These are phyloP conservation scores for Streptopelia turtur DNA, from an alignment of 2,797 vertebrate genomes.

Conservation along the genomic window DNA sequence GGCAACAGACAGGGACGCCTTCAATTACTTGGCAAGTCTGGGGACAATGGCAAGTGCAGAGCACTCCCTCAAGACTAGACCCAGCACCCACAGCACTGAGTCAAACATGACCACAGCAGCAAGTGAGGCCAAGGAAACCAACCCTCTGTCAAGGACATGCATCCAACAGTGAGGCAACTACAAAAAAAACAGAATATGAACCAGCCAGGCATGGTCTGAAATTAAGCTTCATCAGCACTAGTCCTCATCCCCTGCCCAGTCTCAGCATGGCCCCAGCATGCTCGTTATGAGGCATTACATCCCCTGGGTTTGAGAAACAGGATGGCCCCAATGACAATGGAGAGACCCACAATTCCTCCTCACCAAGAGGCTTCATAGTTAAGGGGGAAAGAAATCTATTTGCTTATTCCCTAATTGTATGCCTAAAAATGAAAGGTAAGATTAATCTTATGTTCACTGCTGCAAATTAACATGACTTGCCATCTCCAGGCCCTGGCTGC, in stretches of 20 bases:
- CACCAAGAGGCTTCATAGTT: not conserved
- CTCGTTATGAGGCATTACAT: not conserved
- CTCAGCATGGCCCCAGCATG: not conserved
- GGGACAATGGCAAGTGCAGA: not conserved
- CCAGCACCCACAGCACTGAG: fast-evolving
- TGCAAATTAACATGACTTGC: not conserved
- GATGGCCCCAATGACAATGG: not conserved
- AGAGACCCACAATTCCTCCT: not conserved
- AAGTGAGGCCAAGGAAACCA: not conserved
- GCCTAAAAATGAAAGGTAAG: not conserved
- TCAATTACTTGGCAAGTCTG: not conserved
- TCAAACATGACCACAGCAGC: not conserved
- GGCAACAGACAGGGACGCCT: not conserved
- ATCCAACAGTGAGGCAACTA: not conserved
- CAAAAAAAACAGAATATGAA: not conserved
- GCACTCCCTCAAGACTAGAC: not conserved
- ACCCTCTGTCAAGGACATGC: not conserved
- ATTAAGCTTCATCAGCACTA: not conserved
- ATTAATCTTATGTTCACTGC: not conserved
- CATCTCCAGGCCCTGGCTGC: not conserved
- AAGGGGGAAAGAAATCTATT: not conserved
- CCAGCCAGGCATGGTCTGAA: not conserved
- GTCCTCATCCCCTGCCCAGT: not conserved
- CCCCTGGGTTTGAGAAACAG: not conserved
- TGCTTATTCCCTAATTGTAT: not conserved